Percentiles rank a stretch among this genome's conserved stretches.
Evolutionary conservation across 2,888 invertebrate genomes (phyloP).

Genomic region (Rhopalosiphum nymphaeae): DNA sequence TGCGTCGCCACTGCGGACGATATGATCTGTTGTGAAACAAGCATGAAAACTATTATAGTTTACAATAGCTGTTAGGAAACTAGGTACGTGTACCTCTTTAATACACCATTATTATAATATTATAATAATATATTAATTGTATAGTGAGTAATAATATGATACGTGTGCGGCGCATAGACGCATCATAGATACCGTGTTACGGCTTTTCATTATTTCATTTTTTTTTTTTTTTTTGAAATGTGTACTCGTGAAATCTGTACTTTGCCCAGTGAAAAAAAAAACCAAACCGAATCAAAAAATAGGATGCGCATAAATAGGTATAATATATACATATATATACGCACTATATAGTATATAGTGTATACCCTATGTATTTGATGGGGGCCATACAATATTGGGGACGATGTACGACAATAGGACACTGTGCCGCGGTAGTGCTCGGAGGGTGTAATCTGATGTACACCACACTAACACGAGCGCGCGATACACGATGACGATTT

Average conservation of each 20-base stretch:
- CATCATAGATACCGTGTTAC: neutral
- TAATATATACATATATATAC: neutral
- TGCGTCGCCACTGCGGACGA: neutral
- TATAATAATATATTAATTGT: neutral
- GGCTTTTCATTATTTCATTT: neutral
- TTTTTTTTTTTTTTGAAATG: neutral
- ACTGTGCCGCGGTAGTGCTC: neutral
- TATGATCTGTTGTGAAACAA: neutral
- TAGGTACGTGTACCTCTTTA: neutral
- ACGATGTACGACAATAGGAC: neutral
- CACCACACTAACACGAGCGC: neutral
- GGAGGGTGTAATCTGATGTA: slow-evolving; percentile 51
- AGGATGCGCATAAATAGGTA: neutral
- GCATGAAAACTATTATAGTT: neutral
- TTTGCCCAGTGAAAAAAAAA: neutral
- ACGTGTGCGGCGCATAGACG: neutral
- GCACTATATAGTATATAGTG: neutral
- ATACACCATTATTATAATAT: neutral
- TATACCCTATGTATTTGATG: neutral
- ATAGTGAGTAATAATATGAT: neutral
- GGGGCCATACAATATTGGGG: neutral
- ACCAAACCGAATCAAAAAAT: neutral
- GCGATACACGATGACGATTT: slow-evolving; percentile 7
- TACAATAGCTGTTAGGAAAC: neutral
- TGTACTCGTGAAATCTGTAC: slow-evolving; percentile 21